These are phyloP conservation scores for Loris lydekkerianus DNA, from an alignment of 2,797 vertebrate genomes.

Conservation along the genomic window DNA sequence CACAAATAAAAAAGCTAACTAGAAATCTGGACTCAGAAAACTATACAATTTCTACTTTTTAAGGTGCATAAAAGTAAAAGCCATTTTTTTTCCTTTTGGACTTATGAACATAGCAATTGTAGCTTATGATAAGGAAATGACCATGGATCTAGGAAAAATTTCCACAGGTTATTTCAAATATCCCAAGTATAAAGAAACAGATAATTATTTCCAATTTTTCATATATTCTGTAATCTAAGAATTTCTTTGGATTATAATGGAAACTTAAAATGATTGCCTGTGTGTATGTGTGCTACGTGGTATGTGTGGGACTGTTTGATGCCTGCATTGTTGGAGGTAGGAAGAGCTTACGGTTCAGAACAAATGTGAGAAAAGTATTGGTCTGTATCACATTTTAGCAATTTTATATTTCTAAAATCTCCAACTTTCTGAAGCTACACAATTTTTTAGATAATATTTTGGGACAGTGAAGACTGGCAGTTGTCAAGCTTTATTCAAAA, in stretches of 20 bases:
- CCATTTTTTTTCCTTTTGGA: background rate
- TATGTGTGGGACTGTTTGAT: background rate
- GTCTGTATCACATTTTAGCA: background rate
- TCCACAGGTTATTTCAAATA: background rate
- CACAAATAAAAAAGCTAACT: background rate
- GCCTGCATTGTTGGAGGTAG: background rate
- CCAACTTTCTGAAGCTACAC: background rate
- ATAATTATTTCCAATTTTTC: background rate
- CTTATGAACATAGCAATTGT: background rate
- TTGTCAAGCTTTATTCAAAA: conserved; percentile 67
- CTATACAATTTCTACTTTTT: background rate
- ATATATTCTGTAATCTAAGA: background rate
- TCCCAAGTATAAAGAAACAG: background rate
- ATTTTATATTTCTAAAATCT: conserved; percentile 9
- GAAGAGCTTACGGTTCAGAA: background rate
- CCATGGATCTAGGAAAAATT: background rate
- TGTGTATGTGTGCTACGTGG: background rate
- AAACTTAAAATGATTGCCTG: background rate
- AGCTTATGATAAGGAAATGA: background rate
- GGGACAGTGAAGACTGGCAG: conserved; percentile 31
- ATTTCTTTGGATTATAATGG: background rate
- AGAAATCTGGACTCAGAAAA: background rate
- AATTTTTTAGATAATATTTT: conserved; percentile 62
- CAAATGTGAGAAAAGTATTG: background rate
- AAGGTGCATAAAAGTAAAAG: fast-evolving